Evolutionary conservation across 2,888 invertebrate genomes (phyloP), one percentile per base, ranked within the genome.

Genomic region (Dione vanillae): DNA sequence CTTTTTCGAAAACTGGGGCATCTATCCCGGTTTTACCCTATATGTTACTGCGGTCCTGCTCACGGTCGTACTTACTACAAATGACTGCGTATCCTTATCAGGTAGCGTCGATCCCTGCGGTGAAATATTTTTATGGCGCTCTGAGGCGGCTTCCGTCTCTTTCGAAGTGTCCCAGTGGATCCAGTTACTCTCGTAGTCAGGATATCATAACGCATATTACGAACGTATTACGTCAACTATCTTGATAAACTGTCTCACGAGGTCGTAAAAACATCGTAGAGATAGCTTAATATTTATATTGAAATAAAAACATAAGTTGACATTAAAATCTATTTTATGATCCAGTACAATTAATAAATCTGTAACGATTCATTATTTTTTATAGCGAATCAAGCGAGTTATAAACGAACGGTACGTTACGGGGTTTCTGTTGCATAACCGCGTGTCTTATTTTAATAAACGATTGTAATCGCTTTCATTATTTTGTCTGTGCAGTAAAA

Each of bases 31-130:
- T n/a, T n/a, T n/a, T n/a, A n/a, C n/a, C n/a, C n/a, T 41, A 61
- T 64, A 78, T 84, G 79, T 80, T 79, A 80, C 77, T 78, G 78
- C 78, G 77, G 80, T 76, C 78, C 80, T 83, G 85, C 85, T 83
- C 86, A 84, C 82, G 45, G 43, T 27, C 61, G 86, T 82, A 79
- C 83, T 84, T 84, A 84, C 87, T 88, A 90, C 88, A 88, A 91
- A 90, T 85, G 87, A 88, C 86, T 83, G 88, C 88, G 88, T 91
- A 90, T 85, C 88, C 88, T 90, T 91, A 90, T 91, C 91, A 90
- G 89, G 90, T 91, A 92, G 90, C 89, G 77, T 80, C 82, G 86
- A 84, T 83, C 85, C 84, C 84, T 81, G 83, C 84, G 80, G 86
- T 91, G 87, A 91, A 91, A 88, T 89, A 91, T 90, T 90, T 91